Percentiles rank a stretch among this genome's conserved stretches.
These are phyloP conservation scores for Microctonus brassicae DNA, from an alignment of 2,888 invertebrate species.

Conservation along the genomic window DNA sequence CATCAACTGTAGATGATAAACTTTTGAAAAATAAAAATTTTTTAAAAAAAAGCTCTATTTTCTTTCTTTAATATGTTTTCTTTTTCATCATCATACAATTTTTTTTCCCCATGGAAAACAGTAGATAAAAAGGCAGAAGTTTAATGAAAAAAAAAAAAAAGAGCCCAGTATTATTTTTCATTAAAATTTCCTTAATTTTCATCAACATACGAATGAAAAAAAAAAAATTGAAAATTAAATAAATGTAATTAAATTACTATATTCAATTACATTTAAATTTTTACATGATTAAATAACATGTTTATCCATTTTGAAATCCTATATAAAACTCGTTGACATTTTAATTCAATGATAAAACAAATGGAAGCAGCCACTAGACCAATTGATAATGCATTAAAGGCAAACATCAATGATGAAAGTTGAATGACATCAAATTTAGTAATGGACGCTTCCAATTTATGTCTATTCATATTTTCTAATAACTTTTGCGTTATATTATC, in stretches of 20 bases:
- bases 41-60: background rate
- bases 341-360: background rate
- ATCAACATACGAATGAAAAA: background rate
- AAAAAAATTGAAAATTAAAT: background rate
- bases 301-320: background rate
- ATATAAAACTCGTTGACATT: conserved; percentile 1
- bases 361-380: background rate
- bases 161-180: conserved; percentile 1
- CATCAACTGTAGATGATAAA: background rate
- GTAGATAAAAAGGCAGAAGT: no score
- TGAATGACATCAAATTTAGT: background rate
- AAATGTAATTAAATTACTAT: background rate
- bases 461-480: background rate
- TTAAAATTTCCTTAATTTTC: background rate
- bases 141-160: background rate
- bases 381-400: background rate
- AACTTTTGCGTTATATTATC: background rate
- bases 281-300: background rate
- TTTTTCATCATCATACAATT: background rate
- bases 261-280: background rate
- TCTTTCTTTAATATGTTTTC: background rate
- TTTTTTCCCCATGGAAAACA: background rate
- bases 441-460: background rate
- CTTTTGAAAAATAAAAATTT: no score
- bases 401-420: background rate